These are phyloP conservation scores for Ceratina japonica DNA, from an alignment of 1,140 invertebrate species.

Conservation along the genomic window DNA sequence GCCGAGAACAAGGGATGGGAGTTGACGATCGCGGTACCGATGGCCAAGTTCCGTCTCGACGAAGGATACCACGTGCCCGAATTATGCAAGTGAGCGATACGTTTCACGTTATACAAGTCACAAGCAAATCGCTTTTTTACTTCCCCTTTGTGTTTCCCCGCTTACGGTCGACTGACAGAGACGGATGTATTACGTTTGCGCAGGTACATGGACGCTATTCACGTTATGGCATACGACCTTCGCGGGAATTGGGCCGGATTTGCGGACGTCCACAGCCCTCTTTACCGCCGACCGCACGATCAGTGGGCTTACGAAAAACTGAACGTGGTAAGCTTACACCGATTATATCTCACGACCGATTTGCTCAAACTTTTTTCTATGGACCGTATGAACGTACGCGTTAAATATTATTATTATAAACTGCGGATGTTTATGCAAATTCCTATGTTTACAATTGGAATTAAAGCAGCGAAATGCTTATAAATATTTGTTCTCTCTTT, in stretches of 20 bases:
- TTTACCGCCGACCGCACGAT: slow-evolving; percentile 91
- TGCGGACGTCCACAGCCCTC: slow-evolving; percentile 91
- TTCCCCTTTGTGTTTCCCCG: too few species aligned
- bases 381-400: too few species aligned
- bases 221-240: slow-evolving; percentile 95
- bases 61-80: slow-evolving; percentile 94
- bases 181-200: background rate
- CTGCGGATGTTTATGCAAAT: too few species aligned
- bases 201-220: slow-evolving; percentile 88
- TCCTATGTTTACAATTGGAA: too few species aligned
- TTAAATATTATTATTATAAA: too few species aligned
- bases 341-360: background rate
- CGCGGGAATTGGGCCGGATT: slow-evolving; percentile 95
- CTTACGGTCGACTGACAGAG: background rate
- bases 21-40: slow-evolving; percentile 91
- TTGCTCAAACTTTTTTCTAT: too few species aligned
- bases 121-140: too few species aligned
- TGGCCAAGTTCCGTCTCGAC: slow-evolving; percentile 90
- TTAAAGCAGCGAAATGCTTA: too few species aligned
- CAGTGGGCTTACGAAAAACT: slow-evolving; percentile 93
- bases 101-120: too few species aligned
- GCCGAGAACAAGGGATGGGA: slow-evolving; percentile 88
- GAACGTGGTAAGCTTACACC: slow-evolving; percentile 85
- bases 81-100: slow-evolving; percentile 86
- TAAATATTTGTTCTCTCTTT: too few species aligned